Evolutionary conservation across 2,113 vertebrate species (phyloP).

Genomic region (Taurulus bubalis): DNA sequence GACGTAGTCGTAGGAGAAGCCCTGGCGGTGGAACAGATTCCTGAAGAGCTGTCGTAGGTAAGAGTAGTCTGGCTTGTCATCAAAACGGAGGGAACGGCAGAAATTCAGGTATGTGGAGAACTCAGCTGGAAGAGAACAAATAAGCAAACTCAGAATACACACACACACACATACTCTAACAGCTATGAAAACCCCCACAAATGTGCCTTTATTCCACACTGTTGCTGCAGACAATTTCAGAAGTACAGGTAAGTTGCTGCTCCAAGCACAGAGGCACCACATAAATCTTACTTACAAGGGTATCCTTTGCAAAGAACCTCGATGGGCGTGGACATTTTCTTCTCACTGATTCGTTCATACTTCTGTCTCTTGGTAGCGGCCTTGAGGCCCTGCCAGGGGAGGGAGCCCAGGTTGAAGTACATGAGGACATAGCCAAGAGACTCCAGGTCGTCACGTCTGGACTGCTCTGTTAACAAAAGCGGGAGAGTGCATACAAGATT

Average conservation of each 20-base stretch:
- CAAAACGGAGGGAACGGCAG: constrained; percentile 97
- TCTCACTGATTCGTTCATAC: constrained; percentile 98
- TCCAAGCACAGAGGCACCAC: not conserved
- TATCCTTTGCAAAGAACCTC: constrained; percentile 98
- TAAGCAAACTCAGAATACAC: not conserved
- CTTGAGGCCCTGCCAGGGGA: constrained; percentile 98
- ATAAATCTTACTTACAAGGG: constrained; percentile 90
- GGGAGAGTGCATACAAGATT: not conserved
- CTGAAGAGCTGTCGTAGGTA: constrained; percentile 97
- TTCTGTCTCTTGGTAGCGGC: constrained; percentile 98
- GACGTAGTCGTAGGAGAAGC: constrained; percentile 97
- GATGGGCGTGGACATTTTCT: constrained; percentile 98
- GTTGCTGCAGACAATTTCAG: not conserved
- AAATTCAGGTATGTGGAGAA: constrained; percentile 99
- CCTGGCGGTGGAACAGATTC: constrained; percentile 97
- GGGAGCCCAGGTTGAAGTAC: constrained; percentile 98
- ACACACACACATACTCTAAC: not conserved
- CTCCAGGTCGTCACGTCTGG: constrained; percentile 96
- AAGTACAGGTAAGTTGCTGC: not conserved
- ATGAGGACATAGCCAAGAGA: constrained; percentile 97
- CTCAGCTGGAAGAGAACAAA: constrained; percentile 84
- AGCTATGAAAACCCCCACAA: too few species aligned
- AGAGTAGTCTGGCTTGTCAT: constrained; percentile 97
- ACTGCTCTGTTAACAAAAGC: constrained; percentile 88
- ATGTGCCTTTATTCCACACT: not conserved